Evolutionary conservation across 2,797 vertebrate genomes (phyloP).

Genomic region (Diplodus puntazzo): DNA sequence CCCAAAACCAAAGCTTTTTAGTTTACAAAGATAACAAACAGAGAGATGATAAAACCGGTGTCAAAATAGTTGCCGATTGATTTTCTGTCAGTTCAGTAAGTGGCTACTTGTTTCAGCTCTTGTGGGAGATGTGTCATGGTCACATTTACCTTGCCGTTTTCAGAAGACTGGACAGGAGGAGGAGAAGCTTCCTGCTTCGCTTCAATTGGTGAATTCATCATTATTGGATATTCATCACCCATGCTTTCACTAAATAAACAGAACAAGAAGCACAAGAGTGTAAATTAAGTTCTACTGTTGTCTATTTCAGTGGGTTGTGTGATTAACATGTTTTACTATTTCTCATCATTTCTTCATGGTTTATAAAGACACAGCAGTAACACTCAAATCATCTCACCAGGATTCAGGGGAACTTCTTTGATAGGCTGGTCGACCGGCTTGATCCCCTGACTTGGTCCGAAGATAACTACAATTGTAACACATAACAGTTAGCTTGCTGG

Average conservation of each 20-base stretch:
- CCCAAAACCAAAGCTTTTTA: background rate
- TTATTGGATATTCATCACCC: background rate
- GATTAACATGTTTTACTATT: background rate
- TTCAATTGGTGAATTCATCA: conserved; percentile 30
- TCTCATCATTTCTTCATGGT: background rate
- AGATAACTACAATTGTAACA: conserved; percentile 26
- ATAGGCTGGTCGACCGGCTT: background rate
- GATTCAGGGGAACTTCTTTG: conserved; percentile 18
- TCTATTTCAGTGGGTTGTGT: background rate
- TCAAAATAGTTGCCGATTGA: too few species aligned
- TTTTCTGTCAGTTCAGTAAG: too few species aligned
- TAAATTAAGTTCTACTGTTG: too few species aligned
- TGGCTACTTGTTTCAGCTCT: background rate
- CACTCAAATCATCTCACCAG: conserved; percentile 8
- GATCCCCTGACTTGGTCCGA: background rate
- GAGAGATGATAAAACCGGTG: too few species aligned
- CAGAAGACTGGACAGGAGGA: conserved; percentile 1
- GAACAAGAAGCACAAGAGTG: background rate
- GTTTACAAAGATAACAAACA: too few species aligned
- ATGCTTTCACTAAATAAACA: conserved; percentile 19
- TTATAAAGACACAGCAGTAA: background rate
- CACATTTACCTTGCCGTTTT: conserved; percentile 28
- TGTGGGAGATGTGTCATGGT: background rate
- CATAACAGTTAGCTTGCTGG: background rate
- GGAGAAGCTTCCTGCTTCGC: background rate